Percentiles rank a stretch among this genome's conserved stretches.
These are phyloP conservation scores for Oncorhynchus kisutch DNA, from an alignment of 2,113 vertebrate species.

Conservation along the genomic window DNA sequence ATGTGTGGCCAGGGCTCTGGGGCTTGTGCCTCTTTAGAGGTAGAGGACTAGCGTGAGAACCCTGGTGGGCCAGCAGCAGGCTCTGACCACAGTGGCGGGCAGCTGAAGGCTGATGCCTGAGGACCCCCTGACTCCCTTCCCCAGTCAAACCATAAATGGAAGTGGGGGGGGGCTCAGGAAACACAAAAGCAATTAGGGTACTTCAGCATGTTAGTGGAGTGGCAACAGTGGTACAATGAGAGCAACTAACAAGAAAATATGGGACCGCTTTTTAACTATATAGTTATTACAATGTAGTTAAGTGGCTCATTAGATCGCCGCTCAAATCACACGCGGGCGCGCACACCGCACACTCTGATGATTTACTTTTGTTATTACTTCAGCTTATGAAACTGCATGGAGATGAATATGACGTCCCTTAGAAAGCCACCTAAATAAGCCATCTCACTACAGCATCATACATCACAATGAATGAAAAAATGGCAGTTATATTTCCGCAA, in stretches of 20 bases:
- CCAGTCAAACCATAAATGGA: background rate
- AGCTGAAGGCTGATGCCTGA: constrained; percentile 37
- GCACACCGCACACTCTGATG: too few species aligned
- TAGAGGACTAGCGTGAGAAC: background rate
- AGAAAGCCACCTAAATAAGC: too few species aligned
- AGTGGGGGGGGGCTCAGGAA: constrained; percentile 5
- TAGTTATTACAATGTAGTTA: too few species aligned
- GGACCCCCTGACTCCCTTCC: constrained; percentile 1
- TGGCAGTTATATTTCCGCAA: too few species aligned
- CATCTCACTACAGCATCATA: too few species aligned
- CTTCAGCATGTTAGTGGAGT: background rate
- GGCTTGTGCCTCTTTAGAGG: background rate
- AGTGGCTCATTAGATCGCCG: too few species aligned
- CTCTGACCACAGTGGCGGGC: constrained; percentile 28
- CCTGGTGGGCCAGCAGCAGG: constrained; percentile 8
- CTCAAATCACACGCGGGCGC: constrained; percentile 15
- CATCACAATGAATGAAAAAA: too few species aligned
- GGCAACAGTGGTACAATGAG: background rate
- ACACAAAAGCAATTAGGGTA: background rate
- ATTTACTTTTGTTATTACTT: too few species aligned
- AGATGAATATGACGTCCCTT: too few species aligned
- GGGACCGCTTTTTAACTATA: too few species aligned
- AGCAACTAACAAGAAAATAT: constrained; percentile 31
- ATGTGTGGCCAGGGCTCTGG: background rate
- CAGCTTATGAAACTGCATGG: too few species aligned